Conservation (phyloP, 2,797 vertebrate species). For the Chiloscyllium punctatum region DNA sequence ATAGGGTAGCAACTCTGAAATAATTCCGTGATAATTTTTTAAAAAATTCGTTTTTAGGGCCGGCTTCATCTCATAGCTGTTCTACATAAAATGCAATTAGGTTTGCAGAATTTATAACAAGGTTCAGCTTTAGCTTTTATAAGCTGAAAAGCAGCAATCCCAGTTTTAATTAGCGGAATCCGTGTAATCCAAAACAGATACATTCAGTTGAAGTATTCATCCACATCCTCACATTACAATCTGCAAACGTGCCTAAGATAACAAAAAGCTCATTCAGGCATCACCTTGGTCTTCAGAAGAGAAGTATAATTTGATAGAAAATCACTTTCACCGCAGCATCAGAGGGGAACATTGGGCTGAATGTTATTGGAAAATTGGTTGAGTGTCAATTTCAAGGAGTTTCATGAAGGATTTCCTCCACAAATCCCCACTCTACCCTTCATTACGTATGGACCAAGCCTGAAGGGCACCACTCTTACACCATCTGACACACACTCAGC, state of each 20-base stretch:
- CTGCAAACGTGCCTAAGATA: not conserved
- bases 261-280: not conserved
- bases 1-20: not conserved
- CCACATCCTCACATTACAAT: not conserved
- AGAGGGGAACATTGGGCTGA: not conserved
- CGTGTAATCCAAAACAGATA: not conserved
- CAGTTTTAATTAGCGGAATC: slow-evolving; percentile 18
- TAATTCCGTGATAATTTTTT: not conserved
- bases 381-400: no score
- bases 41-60: not conserved
- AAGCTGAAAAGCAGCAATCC: not conserved
- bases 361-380: no score
- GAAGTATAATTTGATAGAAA: not conserved
- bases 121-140: not conserved
- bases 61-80: not conserved
- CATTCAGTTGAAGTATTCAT: not conserved
- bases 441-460: no score
- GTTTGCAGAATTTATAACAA: not conserved
- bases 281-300: not conserved
- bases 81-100: not conserved
- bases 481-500: no score
- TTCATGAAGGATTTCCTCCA: no score
- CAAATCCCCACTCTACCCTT: no score
- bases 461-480: no score
- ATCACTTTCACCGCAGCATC: not conserved